These are phyloP conservation scores for Cyclura pinguis DNA, from an alignment of 2,797 vertebrate genomes.

Conservation along the genomic window DNA sequence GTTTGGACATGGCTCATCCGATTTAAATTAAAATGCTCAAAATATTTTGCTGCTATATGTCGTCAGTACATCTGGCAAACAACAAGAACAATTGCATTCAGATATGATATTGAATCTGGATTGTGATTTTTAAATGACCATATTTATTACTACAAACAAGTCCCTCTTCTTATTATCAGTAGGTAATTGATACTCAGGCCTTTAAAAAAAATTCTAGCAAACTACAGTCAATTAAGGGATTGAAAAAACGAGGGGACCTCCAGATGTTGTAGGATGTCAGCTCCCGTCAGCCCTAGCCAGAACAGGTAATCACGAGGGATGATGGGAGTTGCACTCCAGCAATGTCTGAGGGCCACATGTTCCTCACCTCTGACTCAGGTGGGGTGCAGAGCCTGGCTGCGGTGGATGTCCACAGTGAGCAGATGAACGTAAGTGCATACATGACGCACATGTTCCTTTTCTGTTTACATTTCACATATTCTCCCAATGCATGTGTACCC, in stretches of 20 bases:
- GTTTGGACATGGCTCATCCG: not conserved
- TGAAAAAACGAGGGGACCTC: not conserved
- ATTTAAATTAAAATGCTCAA: constrained; percentile 5
- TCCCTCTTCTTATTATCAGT: not conserved
- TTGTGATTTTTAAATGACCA: not conserved
- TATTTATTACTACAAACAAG: not conserved
- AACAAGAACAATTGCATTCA: not conserved
- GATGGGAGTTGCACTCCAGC: not conserved
- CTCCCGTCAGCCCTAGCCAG: not conserved
- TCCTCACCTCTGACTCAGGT: not conserved
- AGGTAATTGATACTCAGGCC: not conserved
- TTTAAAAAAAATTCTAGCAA: not conserved
- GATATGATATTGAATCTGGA: not conserved
- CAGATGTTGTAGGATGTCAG: not conserved
- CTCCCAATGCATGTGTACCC: not conserved
- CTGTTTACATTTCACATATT: not conserved
- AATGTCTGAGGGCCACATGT: not conserved
- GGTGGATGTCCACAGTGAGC: not conserved
- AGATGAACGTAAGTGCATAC: not conserved
- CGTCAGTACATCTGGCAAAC: not conserved
- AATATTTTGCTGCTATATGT: not conserved
- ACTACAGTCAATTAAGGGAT: not conserved
- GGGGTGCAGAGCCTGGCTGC: too few species aligned
- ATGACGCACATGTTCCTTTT: not conserved
- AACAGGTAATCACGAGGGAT: not conserved